Conservation (phyloP, 2,797 vertebrate genomes). For the Eupleurogrammus muticus region DNA sequence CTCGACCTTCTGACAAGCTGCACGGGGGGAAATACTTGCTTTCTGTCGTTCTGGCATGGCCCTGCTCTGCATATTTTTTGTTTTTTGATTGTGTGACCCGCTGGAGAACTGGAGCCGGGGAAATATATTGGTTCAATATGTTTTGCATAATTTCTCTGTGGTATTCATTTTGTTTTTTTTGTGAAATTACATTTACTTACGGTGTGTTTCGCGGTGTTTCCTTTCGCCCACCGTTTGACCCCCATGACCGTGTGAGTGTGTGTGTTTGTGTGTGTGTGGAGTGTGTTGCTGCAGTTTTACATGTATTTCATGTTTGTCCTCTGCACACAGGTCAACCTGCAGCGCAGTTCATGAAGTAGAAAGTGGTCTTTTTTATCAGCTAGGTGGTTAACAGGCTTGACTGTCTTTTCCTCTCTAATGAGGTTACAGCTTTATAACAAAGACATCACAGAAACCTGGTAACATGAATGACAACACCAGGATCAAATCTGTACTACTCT, state of each 20-base stretch:
- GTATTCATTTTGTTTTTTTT: slow-evolving; percentile 27
- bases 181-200: slow-evolving; percentile 5
- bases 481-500: slow-evolving; percentile 29
- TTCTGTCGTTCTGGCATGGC: slow-evolving; percentile 38
- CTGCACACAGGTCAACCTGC: slow-evolving; percentile 42
- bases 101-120: slow-evolving; percentile 7
- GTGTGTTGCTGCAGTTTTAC: slow-evolving; percentile 23
- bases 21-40: slow-evolving; percentile 48
- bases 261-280: neutral
- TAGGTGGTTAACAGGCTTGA: slow-evolving; percentile 42
- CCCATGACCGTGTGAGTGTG: neutral
- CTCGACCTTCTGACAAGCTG: slow-evolving; percentile 68
- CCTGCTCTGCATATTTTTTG: slow-evolving; percentile 36
- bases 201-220: neutral
- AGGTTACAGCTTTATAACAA: slow-evolving; percentile 49
- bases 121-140: slow-evolving; percentile 28
- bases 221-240: slow-evolving; percentile 6
- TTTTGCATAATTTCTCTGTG: slow-evolving; percentile 37
- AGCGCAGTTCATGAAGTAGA: slow-evolving; percentile 47
- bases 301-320: slow-evolving; percentile 23
- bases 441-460: slow-evolving; percentile 60
- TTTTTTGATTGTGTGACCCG: slow-evolving; percentile 40
- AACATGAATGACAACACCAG: slow-evolving; percentile 63
- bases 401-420: slow-evolving; percentile 55
- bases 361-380: slow-evolving; percentile 23